Percentiles rank a stretch among this genome's conserved stretches.
These are phyloP conservation scores for Pollicipes pollicipes DNA, from an alignment of 1,140 invertebrate species.

Conservation along the genomic window DNA sequence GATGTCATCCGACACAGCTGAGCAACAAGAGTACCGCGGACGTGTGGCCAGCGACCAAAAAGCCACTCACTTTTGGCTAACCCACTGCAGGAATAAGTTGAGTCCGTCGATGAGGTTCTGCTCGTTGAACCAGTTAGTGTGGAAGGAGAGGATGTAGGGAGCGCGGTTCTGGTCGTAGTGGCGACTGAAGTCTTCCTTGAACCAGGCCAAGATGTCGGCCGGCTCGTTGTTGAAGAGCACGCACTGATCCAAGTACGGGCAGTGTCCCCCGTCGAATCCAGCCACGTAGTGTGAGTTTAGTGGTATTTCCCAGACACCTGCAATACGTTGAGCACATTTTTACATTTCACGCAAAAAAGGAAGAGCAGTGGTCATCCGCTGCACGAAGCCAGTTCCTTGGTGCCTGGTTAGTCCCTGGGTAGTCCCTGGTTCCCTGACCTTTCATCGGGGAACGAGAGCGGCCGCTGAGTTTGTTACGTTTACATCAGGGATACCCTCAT, in stretches of 20 bases:
- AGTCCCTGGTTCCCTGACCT: too few relatives aligned
- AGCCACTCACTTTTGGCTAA: slow-evolving; percentile 26
- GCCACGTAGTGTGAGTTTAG: slow-evolving; percentile 79
- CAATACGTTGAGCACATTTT: too few relatives aligned
- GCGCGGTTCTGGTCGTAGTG: slow-evolving; percentile 71
- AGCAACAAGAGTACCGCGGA: background rate
- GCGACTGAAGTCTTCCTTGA: slow-evolving; percentile 72
- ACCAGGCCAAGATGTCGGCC: slow-evolving; percentile 54
- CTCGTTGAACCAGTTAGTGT: slow-evolving; percentile 87
- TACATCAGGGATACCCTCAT: background rate
- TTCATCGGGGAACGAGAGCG: too few relatives aligned
- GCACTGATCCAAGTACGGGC: slow-evolving; percentile 81
- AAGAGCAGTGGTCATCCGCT: too few relatives aligned
- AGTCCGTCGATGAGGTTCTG: slow-evolving; percentile 64
- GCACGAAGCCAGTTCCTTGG: too few relatives aligned
- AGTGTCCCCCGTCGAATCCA: slow-evolving; percentile 73
- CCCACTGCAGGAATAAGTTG: slow-evolving; percentile 70
- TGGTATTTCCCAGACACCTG: slow-evolving; percentile 84
- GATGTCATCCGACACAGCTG: too few relatives aligned
- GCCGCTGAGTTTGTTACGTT: too few relatives aligned
- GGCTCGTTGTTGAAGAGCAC: slow-evolving; percentile 68
- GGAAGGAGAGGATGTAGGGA: slow-evolving; percentile 84
- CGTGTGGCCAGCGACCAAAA: background rate
- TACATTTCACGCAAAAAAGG: too few relatives aligned
- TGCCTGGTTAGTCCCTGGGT: too few relatives aligned